Percentiles rank a stretch among this genome's conserved stretches.
Evolutionary conservation across 2,113 vertebrate species (phyloP).

Genomic region (Chloebia gouldiae): DNA sequence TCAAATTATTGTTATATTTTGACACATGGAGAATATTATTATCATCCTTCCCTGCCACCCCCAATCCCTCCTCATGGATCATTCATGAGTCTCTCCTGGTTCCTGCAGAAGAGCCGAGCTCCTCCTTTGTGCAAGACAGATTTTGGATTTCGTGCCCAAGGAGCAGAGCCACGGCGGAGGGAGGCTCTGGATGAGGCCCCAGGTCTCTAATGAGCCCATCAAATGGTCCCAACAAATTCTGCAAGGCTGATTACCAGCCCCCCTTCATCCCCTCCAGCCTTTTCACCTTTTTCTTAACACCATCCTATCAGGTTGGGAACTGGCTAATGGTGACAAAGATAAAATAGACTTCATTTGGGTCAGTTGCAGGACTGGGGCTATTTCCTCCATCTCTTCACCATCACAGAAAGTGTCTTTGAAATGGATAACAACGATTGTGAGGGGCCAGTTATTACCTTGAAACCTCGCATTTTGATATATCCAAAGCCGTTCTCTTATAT

Average conservation of each 20-base stretch:
- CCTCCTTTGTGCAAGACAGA: neutral
- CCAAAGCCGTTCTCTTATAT: slow-evolving; percentile 64
- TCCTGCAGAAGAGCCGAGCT: neutral
- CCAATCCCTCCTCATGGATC: neutral
- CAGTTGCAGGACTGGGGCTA: neutral
- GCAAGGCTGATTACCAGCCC: neutral
- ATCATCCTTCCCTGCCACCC: neutral
- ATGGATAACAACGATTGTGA: slow-evolving; percentile 68
- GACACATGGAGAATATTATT: neutral
- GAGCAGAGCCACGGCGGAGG: neutral
- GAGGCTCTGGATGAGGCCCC: neutral
- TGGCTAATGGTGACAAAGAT: slow-evolving; percentile 56
- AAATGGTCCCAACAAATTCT: neutral
- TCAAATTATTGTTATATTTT: slow-evolving; percentile 9
- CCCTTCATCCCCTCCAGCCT: neutral
- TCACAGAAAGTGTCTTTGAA: slow-evolving; percentile 71
- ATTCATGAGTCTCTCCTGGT: neutral
- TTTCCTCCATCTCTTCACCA: slow-evolving; percentile 52
- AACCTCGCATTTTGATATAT: slow-evolving; percentile 71
- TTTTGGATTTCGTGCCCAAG: neutral
- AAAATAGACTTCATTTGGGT: slow-evolving; percentile 63
- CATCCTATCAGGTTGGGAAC: neutral
- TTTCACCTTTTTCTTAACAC: neutral
- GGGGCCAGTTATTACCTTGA: slow-evolving; percentile 67
- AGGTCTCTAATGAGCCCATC: neutral